phyloP scores from a whole-genome alignment of 2,113 vertebrate genomes.

The rat (Rattus norvegicus) region GRCr8 NC_086037.1:70350001-70350500 shows the following conservation, averaged over 20 bases:
- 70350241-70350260: not conserved
- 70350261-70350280: not conserved
- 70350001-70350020: not conserved
- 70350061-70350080: not conserved
- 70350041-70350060: not conserved
- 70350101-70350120: not conserved
- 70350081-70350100: not conserved
- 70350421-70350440: not conserved
- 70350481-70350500: not conserved
- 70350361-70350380: not conserved
- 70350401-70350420: not conserved
- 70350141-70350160: not conserved
- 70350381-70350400: not conserved
- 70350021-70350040: not conserved
- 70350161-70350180: not conserved
- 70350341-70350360: not conserved
- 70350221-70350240: not conserved
- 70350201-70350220: not conserved
- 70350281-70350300: not conserved
- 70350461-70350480: not conserved
- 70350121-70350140: not conserved
- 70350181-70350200: not conserved
- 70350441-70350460: too few relatives aligned
- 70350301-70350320: not conserved
- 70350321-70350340: not conserved